A percentile compares a stretch with the other conserved stretches of the same genome.
These are phyloP conservation scores for Pardosa pseudoannulata DNA, from an alignment of 2,888 invertebrate genomes.

Conservation along the genomic window DNA sequence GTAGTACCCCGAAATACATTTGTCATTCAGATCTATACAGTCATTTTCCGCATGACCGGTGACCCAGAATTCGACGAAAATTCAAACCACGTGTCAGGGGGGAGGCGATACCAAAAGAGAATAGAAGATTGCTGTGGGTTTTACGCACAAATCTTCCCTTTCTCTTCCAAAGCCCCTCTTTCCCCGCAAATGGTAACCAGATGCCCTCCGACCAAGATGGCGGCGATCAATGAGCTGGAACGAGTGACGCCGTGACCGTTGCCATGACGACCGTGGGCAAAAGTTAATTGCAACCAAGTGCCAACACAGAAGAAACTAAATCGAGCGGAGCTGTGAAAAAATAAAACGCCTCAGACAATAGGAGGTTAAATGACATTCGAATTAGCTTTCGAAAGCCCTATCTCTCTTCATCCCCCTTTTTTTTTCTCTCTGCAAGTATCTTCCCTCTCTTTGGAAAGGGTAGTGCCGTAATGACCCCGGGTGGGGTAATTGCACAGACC, in stretches of 20 bases:
- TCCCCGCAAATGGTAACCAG: slow-evolving; percentile 43
- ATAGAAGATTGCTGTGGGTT: background rate
- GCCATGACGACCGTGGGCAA: slow-evolving; percentile 43
- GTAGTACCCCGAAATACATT: background rate
- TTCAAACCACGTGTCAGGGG: slow-evolving; percentile 47
- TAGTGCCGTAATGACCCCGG: too few relatives aligned
- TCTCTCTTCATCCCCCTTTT: background rate
- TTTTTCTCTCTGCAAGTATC: too few relatives aligned
- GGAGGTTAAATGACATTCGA: slow-evolving; percentile 38
- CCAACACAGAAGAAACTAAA: slow-evolving; percentile 44
- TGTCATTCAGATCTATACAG: background rate
- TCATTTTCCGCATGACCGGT: slow-evolving; percentile 31
- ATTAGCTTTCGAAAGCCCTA: slow-evolving; percentile 16
- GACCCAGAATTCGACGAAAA: slow-evolving; percentile 43
- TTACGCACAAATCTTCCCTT: background rate
- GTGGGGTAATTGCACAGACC: too few relatives aligned
- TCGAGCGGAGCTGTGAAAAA: slow-evolving; percentile 59
- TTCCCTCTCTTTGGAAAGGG: too few relatives aligned
- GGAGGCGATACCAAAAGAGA: background rate
- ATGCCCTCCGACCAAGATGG: slow-evolving; percentile 51
- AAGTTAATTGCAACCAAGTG: slow-evolving; percentile 52
- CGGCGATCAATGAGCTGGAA: slow-evolving; percentile 61
- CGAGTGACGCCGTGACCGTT: slow-evolving; percentile 62
- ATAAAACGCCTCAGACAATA: slow-evolving; percentile 38
- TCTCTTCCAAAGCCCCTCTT: too few relatives aligned